Conservation (phyloP, 30 jellyfish, hydroid and myxozoan genomes). For the Aurelia aurita region DNA sequence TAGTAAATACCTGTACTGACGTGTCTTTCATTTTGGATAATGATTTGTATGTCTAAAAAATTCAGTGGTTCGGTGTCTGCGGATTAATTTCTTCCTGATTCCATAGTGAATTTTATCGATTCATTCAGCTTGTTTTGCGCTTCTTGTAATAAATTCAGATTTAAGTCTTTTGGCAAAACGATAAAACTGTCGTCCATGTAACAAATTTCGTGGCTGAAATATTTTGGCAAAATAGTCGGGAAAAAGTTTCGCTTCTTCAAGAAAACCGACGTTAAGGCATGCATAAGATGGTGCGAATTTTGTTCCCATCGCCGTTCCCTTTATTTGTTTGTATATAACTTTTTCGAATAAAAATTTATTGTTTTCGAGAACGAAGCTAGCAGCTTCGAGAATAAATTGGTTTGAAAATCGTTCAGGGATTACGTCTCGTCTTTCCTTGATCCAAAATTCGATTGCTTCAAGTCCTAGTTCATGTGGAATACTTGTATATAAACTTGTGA, state of each 20-base stretch:
- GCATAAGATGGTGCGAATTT: conserved; percentile 27
- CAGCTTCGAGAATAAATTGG: conserved; percentile 1
- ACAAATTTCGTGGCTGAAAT: not conserved
- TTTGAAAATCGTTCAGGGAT: conserved; percentile 9
- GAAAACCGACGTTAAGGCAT: conserved; percentile 2
- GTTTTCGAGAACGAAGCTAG: not conserved
- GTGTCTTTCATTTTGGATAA: not conserved
- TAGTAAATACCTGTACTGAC: not conserved
- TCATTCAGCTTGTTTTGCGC: not conserved
- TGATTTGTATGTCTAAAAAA: conserved; percentile 1
- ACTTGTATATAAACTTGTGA: not conserved
- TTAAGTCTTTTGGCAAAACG: not conserved
- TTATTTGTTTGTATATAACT: not conserved
- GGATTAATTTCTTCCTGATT: not conserved
- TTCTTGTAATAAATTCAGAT: not conserved
- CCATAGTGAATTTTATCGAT: conserved; percentile 9
- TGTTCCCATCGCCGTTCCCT: conserved; percentile 27
- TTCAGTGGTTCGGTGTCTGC: not conserved
- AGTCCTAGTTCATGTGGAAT: not conserved
- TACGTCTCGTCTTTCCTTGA: too few species aligned
- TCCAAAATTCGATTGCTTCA: too few species aligned
- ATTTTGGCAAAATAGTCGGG: not conserved
- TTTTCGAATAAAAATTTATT: conserved; percentile 1
- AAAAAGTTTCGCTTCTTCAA: conserved; percentile 20
- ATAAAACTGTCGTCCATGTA: conserved; percentile 1